Evolutionary conservation across 2,113 vertebrate species (phyloP), one percentile per base, ranked within the genome.

Genomic region (Daboia siamensis): DNA sequence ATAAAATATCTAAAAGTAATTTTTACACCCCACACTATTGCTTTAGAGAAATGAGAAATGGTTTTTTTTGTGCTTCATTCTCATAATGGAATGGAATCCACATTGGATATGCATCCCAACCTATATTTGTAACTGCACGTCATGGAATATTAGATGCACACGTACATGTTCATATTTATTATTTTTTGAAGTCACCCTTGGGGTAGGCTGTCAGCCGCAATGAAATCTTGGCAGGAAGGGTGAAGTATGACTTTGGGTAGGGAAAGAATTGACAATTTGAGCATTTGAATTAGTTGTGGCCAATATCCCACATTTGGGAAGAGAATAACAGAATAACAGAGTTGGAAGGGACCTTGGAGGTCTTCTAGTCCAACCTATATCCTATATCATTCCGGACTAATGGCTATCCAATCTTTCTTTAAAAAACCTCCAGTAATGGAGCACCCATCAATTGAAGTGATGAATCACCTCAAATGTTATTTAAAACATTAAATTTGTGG

Each of bases 1-100:
- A 88, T 94, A 39, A 91, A 7, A 21, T 86, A 46, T 59, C 84
- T 64, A 52, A 57, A 4, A 64, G 88, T n/a, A 54, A 84, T 92
- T 95, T 89, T 86, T 92, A n/a, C 88, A 59, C n/a, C 2, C 1
- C 2, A 1, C 5, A 0, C 44, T 93, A 87, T 21, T 94, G 93
- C 95, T 96, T 90, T 69, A 90, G 92, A 93, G 12, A 44, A 44
- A 39, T 21, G 2, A 46, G 89, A 91, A 94, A 94, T 94, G 94
- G 94, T 91, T 94, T 39, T 39, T n/a, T 93, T 94, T 90, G 86
- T 94, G 80, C 86, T 88, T 90, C 69, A 9, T 52, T 88, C 85
- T 56, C 93, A 29, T 0, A 91, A 84, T 56, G 56, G 88, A 95
- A 48, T 64, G 93, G 93, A 90, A 94, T 94, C 90, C 56, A 59